phyloP scores from a whole-genome alignment of 1,140 invertebrate species.

The Limonius californicus region DNA sequence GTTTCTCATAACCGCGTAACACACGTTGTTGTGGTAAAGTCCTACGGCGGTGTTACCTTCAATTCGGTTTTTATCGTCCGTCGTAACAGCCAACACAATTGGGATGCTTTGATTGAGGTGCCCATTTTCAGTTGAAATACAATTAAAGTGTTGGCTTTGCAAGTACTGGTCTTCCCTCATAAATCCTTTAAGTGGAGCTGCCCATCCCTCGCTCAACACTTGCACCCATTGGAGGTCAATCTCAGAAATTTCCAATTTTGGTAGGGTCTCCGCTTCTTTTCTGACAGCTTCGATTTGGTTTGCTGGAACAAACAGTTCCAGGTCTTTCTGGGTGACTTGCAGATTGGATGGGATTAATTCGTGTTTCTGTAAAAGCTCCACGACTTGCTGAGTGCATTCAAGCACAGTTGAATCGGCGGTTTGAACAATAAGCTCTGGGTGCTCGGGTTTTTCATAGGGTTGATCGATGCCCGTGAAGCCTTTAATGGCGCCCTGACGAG shows the following conservation, averaged over 20 bases:
- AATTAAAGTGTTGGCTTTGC: slow-evolving; percentile 91
- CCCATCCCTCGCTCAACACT: slow-evolving; percentile 97
- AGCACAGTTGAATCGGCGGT: slow-evolving; percentile 76
- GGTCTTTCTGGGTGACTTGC: slow-evolving; percentile 55
- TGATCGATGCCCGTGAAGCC: slow-evolving; percentile 97
- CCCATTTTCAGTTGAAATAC: slow-evolving; percentile 63
- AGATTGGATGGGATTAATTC: slow-evolving; percentile 63
- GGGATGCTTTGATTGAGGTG: slow-evolving; percentile 90
- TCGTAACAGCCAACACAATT: slow-evolving; percentile 83
- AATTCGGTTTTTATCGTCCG: slow-evolving; percentile 73
- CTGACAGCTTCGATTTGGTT: slow-evolving; percentile 58
- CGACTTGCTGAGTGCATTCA: slow-evolving; percentile 77
- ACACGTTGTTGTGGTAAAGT: slow-evolving; percentile 64
- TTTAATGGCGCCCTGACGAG: slow-evolving; percentile 86
- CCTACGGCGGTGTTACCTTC: slow-evolving; percentile 62
- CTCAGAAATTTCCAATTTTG: slow-evolving; percentile 67
- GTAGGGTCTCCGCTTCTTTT: slow-evolving; percentile 67
- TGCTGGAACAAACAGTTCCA: slow-evolving; percentile 80
- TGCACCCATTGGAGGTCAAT: slow-evolving; percentile 96
- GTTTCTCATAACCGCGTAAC: slow-evolving; percentile 81
- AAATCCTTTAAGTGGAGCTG: slow-evolving; percentile 90
- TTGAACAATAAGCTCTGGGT: slow-evolving; percentile 79
- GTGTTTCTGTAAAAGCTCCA: slow-evolving; percentile 69
- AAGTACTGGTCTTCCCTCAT: slow-evolving; percentile 87
- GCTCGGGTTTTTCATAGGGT: slow-evolving; percentile 81